Base-by-base conservation (phyloP, 2,797 vertebrate genomes). In the Acrossocheilus fasciatus region DNA sequence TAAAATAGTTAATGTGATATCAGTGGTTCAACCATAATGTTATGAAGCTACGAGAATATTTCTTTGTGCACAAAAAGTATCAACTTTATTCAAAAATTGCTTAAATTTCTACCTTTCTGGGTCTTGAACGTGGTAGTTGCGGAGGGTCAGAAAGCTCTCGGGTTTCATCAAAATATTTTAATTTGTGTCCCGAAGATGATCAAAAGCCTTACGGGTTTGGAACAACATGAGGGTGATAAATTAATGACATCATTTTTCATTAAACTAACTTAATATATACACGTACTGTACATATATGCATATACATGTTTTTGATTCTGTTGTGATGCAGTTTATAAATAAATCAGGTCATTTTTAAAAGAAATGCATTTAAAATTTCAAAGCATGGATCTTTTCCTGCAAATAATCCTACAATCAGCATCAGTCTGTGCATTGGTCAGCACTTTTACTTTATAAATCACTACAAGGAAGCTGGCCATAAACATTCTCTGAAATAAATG, bases 361-460 rank as follows among this genome's bases (percentile, higher is more conserved):
- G 18, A 41, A 57, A 78, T 11, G 26, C 10, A 72, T 41, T 80
- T 47, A 39, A 62, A n/a, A 34, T 11, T 15, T 20, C 7, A 50
- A 52, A 79, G 36, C 18, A 12, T 47, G 4, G 30, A 15, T 8
- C 20, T 11, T 50, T 50, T 52, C 26, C 17, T 43, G 11, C 54
- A 82, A 73, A 75, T 78, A 66, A 80, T 75, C 62, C 41, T 62
- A 23, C 39, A 43, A 59, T 64, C 70, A 81, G 43, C 30, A 41
- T 39, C 10, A 2, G 20, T n/a, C 47, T 23, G 18, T 20, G 81
- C 34, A 47, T 14, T 17, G 23, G 68, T 82, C 66, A 59, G 39
- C 17, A 68, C 30, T 82, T 77, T 39, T 3, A 12, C 50, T 30
- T 87, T 17, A 87, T 75, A 39, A 76, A 82, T 36, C 36, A 80